Base-by-base conservation (phyloP, 2,888 invertebrate species). In the Sympetrum striolatum region DNA sequence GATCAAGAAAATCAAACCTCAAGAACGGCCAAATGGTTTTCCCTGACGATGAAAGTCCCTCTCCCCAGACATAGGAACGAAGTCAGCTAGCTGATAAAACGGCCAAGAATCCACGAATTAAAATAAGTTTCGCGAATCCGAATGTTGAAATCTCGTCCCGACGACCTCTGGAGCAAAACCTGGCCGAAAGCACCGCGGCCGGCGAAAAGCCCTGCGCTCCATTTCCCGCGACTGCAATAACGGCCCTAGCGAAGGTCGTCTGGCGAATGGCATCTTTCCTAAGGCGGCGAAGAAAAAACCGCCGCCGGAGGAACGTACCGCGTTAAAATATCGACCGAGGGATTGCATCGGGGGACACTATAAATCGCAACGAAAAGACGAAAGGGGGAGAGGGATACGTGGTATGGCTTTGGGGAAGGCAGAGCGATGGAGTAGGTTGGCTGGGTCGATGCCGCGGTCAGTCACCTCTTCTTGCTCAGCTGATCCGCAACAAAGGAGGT, bases 371-470 rank as follows among this genome's bases (percentile, higher is more conserved):
- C 53, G 53, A 53, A 53, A 53, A 53, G 53, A 53, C 53, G 91
- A 91, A 90, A 91, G 91, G 91, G 92, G 91, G 91, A 86, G 91
- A 82, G 91, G 90, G 90, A 90, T 90, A 91, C 92, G 91, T 92
- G 91, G 91, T 92, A 92, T 93, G 92, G 92, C 92, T 92, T 93
- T 93, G 92, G 93, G 92, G 92, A 91, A 91, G 91, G 91, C 90
- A 91, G 92, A 91, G 91, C 58, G 82, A 53, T 58, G 48, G n/a
- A 81, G 25, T 48, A 44, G 82, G 48, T 60, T 80, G 37, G 37
- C 80, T 80, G 58, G 86, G 86, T 86, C 86, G 86, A 86, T 86
- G 37, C 10, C 60, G 37, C 86, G 86, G 86, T 86, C 86, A 86
- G 37, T 86, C 18, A 86, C 86, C 86, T 60, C 86, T 64, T 22